Base-by-base conservation (phyloP, 2,113 vertebrate species). In the Pollachius pollachius region DNA sequence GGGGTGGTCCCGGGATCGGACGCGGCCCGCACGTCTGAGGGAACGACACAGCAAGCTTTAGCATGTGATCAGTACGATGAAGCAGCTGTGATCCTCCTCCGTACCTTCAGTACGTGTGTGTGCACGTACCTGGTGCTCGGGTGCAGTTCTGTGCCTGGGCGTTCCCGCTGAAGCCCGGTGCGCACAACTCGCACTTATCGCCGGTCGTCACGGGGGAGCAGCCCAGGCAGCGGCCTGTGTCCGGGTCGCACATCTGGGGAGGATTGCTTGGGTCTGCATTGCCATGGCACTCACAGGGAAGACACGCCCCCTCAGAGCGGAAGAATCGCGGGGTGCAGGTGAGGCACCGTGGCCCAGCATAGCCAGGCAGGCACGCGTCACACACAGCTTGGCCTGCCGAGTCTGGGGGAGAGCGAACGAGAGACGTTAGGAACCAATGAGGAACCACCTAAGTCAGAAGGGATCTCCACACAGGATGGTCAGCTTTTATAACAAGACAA, bases 141-240 rank as follows among this genome's bases (percentile, higher is more conserved):
- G 93, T 94, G 90, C 96, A 98, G 90, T 92, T 95, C 59, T 88
- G 90, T 9, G 89, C 89, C 23, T 72, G 76, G 0, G 85, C 85
- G 2, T 94, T 92, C 58, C 85, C 92, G 0, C 15, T 9, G 63
- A 93, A 96, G 41, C 96, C 96, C 0, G 92, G 87, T 19, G 91
- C 84, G 3, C 96, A 99, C 16, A 82, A 80, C 74, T 98, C 91
- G 17, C 97, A 99, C 69, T 80, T 87, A 23, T 85, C 71, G 1
- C 97, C 97, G 0, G 90, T 67, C 0, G 96, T 97, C 90, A 93
- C 91, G 85, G 95, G 92, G 52, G 90, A 88, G 63, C 97, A 99
- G 68, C 64, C 80, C 5, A 96, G 69, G 84, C 96, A 99, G 76
- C 89, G 88, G 0, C 97, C 97, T 0, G 88, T 96, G 21, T 96